Base-by-base conservation (phyloP, 2,113 vertebrate genomes). In the Lagopus leucura region DNA sequence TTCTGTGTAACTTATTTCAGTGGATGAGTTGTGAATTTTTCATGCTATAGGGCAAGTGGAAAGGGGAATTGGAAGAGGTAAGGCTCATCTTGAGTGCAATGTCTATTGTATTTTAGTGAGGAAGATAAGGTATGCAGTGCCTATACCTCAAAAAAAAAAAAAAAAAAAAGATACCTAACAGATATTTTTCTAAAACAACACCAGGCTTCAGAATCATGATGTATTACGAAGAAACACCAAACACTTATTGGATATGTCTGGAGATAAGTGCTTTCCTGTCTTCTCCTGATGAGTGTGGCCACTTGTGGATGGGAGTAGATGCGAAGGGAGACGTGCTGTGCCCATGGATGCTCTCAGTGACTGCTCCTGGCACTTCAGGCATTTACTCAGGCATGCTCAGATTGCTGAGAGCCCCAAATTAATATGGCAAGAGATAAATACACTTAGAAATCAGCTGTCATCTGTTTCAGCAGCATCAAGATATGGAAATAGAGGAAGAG, bases 361-460 rank as follows among this genome's bases (percentile, higher is more conserved):
- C 61, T 73, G 72, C 38, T 86, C 52, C 47, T 84, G 57, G 20
- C 69, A 58, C 84, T 93, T 70, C 38, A 91, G 45, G 72, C 88
- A 70, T 67, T 93, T 86, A 81, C 60, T 65, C 34, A 92, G 40
- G 75, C 88, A 75, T 67, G 92, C 84, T 85, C 63, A 88, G 66
- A 67, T 72, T 82, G 32, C 66, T 88, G 85, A 70, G 25, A n/a
- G 88, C 45, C 61, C 81, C 61, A 66, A 82, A 94, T 84, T 85
- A 88, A 82, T 90, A 43, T 74, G 58, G 40, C 57, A 67, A 80
- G 79, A 77, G 52, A 45, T 2, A 55, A 82, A 86, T 70, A 86
- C 81, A 88, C 63, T 82, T 47, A 58, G 73, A 75, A 91, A 87
- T 63, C 34, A 77, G 38, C n/a, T 34, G n/a, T 70, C 3, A 1